phyloP scores from a whole-genome alignment of 30 jellyfish, hydroid and myxozoan genomes.

The Sanderia malayensis region DNA sequence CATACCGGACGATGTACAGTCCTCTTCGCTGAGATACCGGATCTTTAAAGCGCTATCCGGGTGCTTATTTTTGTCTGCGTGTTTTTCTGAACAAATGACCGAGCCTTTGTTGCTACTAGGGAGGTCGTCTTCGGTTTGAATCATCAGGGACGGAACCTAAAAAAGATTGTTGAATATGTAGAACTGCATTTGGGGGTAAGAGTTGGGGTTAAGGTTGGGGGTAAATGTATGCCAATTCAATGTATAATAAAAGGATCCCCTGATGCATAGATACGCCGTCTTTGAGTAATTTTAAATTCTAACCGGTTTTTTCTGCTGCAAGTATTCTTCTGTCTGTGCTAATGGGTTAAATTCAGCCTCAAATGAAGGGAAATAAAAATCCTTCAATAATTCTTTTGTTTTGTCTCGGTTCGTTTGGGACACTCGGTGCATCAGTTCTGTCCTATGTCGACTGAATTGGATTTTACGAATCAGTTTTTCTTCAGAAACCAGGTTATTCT shows the following conservation, averaged over 20 bases:
- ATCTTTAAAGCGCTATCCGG: constrained; percentile 5
- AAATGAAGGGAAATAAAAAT: constrained; percentile 48
- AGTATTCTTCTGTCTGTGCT: neutral
- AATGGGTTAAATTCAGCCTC: constrained; percentile 26
- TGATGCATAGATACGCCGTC: no score
- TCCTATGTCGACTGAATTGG: constrained; percentile 59
- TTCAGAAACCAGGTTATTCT: constrained; percentile 1
- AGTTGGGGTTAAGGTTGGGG: no score
- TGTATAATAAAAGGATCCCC: no score
- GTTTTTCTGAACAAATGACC: no score
- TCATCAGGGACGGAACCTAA: no score
- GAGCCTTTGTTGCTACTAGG: no score
- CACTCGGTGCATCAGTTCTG: constrained; percentile 69
- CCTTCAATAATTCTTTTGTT: constrained; percentile 53
- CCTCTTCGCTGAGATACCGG: constrained; percentile 49
- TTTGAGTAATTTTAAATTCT: no score
- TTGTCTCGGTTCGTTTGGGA: constrained; percentile 54
- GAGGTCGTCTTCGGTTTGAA: no score
- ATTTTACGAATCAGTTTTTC: constrained; percentile 26
- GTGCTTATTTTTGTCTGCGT: neutral
- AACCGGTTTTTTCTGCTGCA: no score
- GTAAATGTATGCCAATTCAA: no score
- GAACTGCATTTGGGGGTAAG: no score
- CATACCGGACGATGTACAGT: constrained; percentile 36
- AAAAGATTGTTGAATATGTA: no score